Evolutionary conservation across 1,140 invertebrate genomes (phyloP).

Genomic region (Acyrthosiphon pisum): DNA sequence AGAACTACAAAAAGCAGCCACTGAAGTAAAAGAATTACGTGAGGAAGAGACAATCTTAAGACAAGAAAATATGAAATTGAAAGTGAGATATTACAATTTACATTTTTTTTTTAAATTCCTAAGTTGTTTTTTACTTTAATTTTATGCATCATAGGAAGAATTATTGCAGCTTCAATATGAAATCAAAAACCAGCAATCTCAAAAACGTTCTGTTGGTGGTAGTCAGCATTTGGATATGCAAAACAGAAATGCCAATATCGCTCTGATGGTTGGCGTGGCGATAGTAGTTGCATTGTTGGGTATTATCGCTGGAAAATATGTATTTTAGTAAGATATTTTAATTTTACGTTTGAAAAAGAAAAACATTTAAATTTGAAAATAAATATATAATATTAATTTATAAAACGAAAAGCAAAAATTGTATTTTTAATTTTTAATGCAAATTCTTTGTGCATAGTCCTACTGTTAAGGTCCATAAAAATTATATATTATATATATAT

Average conservation of each 20-base stretch:
- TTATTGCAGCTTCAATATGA: slow-evolving; percentile 42
- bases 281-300: slow-evolving; percentile 51
- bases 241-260: slow-evolving; percentile 44
- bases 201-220: slow-evolving; percentile 45
- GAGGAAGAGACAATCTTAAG: slow-evolving; percentile 78
- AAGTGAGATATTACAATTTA: slow-evolving; percentile 62
- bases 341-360: slow-evolving; percentile 36
- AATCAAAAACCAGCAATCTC: slow-evolving; percentile 33
- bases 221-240: slow-evolving; percentile 50
- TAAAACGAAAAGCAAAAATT: slow-evolving; percentile 38
- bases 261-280: slow-evolving; percentile 37
- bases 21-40: slow-evolving; percentile 77
- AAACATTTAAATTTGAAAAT: slow-evolving; percentile 48
- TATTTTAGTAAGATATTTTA: slow-evolving; percentile 51
- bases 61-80: slow-evolving; percentile 82
- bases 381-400: slow-evolving; percentile 50
- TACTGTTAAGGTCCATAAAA: slow-evolving; percentile 35
- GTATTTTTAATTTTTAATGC: slow-evolving; percentile 32
- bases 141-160: slow-evolving; percentile 36
- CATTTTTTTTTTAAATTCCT: background rate
- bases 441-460: slow-evolving; percentile 51
- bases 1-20: slow-evolving; percentile 66
- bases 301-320: slow-evolving; percentile 50
- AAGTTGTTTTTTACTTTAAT: background rate
- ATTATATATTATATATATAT: slow-evolving; percentile 6